Evolutionary conservation across 2,797 vertebrate genomes (phyloP), one percentile per base, ranked within the genome.

Genomic region (Merluccius polli): DNA sequence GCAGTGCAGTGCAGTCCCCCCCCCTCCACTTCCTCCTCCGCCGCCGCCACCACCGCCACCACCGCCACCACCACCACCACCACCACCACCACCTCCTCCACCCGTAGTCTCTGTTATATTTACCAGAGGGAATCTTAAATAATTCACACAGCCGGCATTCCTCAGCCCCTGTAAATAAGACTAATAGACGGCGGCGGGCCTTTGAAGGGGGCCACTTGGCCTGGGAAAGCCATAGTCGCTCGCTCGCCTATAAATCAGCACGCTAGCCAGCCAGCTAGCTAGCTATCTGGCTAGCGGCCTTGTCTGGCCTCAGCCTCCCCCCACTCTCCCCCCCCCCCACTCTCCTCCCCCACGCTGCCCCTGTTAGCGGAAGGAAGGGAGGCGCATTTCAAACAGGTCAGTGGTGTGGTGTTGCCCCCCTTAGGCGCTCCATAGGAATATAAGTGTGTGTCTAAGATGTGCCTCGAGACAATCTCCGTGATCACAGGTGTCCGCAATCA

Each of bases 151-250:
- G 78, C 70, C 85, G 78, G 63, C 82, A 86, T 85, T 88, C 82
- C 78, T 83, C 74, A 73, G 76, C 79, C 79, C 79, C 82, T 89
- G 90, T 91, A 92, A 91, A 91, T 89, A 91, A 90, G 85, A 86
- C 87, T 86, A 89, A 89, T 90, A 88, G 82, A 85, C 89, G 77
- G 77, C 59, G 27, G 83, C 33, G 11, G 81, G 73, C 83, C 88
- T 89, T 89, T 90, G 83, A 90, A 86, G 77, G 80, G 84, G 86
- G 75, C 83, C 82, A 82, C 83, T 89, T 89, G 83, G 86, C 84
- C 81, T 79, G 81, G 79, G 82, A 91, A 89, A 85, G 52, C 83
- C 86, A 81, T 85, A 80, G 83, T 86, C 72, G 59, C 75, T 71
- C 82, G 89, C 81, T 65, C 78, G 79, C 85, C 84, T 79, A 84